Conservation (phyloP, 2,797 vertebrate genomes). For the Channallabes apus region DNA sequence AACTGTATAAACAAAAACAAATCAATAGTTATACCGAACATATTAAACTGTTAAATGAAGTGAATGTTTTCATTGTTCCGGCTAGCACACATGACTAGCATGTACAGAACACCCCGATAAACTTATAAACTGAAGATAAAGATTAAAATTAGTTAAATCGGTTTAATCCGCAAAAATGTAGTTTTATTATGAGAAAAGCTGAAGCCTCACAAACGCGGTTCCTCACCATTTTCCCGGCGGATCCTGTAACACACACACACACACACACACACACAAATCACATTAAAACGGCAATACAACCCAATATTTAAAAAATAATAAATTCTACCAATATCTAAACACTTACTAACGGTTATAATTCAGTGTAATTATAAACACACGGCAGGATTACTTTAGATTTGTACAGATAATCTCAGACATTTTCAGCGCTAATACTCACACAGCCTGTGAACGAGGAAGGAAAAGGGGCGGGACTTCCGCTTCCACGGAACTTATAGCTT, state of each 20-base stretch:
- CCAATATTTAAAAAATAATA: not conserved
- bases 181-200: not conserved
- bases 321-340: fast-evolving
- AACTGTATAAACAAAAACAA: not conserved
- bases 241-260: no score
- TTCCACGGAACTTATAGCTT: conserved; percentile 47
- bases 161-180: not conserved
- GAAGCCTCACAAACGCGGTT: not conserved
- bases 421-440: conserved; percentile 60
- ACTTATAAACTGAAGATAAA: no score
- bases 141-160: no score
- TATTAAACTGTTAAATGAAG: not conserved
- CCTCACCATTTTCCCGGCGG: conserved; percentile 4
- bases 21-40: not conserved
- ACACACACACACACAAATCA: no score
- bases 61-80: not conserved
- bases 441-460: conserved; percentile 46
- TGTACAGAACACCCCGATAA: no score
- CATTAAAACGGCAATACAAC: not conserved
- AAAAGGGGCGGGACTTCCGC: conserved; percentile 78
- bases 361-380: fast-evolving
- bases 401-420: not conserved
- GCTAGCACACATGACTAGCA: not conserved
- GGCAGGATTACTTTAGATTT: conserved; percentile 68
- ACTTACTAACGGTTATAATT: fast-evolving